Base-by-base conservation (phyloP, 2,797 vertebrate species). In the Buceros bicornis region DNA sequence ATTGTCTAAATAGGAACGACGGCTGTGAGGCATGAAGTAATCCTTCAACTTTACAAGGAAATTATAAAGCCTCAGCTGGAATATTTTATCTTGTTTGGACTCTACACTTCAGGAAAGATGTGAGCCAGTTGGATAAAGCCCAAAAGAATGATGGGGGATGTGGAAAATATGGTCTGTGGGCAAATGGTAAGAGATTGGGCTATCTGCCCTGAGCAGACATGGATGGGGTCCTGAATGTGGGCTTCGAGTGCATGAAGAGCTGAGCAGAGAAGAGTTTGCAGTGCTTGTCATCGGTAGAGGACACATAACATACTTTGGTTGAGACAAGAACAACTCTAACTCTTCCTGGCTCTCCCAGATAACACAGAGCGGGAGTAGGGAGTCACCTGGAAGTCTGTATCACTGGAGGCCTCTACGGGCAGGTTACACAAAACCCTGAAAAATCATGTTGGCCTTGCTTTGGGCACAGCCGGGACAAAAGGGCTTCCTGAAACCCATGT, bases 81-180 rank as follows among this genome's bases (percentile, higher is more conserved):
- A 96, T 95, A 83, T 96, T 96, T 95, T 93, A 56, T 93, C 86
- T 79, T 92, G 47, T 90, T 90, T 92, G 95, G 80, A 65, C 72
- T 81, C 77, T 12, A n/a, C 29, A 47, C 58, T 91, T 91, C 43
- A 82, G 86, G 72, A 79, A 91, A 78, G 64, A 86, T 88, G 42
- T 86, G 21, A 92, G 80, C 70, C 77, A 88, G 69, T 29, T 90
- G 88, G 85, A 94, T 57, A 61, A 86, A 88, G 16, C 47, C 73
- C 88, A 93, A 54, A 76, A 90, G 85, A 79, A n/a, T 47, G 29
- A 84, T 45, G 40, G 40, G 35, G 86, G 72, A 91, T 47, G 31
- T 78, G 58, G 73, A 74, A 91, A 89, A 58, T 47, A 11, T 13
- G 73, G 65, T 72, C 70, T 72, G 11, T 62, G 47, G 42, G 70